A percentile compares a stretch with the other conserved stretches of the same genome.
Conservation (phyloP, 2,888 invertebrate species). For the Pandemis corylana region DNA sequence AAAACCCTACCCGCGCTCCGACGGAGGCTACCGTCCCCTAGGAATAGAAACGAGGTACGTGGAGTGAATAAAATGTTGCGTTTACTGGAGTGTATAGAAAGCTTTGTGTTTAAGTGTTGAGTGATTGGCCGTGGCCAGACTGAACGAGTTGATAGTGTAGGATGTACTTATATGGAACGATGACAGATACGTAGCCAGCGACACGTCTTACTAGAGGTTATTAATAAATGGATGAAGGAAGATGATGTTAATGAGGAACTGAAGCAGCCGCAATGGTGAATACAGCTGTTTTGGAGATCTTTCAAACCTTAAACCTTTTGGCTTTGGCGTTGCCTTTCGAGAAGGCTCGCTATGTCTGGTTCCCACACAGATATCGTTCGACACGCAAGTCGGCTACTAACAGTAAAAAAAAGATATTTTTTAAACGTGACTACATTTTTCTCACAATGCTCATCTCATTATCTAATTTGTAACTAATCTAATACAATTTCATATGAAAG, state of each 20-base stretch:
- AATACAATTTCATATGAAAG: constrained; percentile 23
- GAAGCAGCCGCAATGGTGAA: neutral
- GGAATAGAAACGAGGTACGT: constrained; percentile 51
- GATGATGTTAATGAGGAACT: neutral
- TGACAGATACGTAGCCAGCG: no score
- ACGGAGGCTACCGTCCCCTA: constrained; percentile 49
- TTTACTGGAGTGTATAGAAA: neutral
- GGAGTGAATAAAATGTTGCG: neutral
- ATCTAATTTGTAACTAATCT: constrained; percentile 22
- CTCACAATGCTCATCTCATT: neutral
- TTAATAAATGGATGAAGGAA: neutral
- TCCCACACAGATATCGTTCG: neutral
- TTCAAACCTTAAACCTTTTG: neutral
- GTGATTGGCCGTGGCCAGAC: neutral
- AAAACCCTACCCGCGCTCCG: constrained; percentile 79
- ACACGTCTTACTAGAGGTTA: neutral
- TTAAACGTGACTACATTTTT: constrained; percentile 13
- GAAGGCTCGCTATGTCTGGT: neutral
- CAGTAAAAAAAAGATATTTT: constrained; percentile 1
- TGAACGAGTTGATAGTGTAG: neutral
- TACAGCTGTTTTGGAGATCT: no score
- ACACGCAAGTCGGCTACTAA: constrained; percentile 1
- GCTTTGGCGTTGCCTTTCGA: neutral
- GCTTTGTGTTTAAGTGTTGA: neutral
- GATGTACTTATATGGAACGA: no score